phyloP scores from a whole-genome alignment of 92 coral and sea anemone species.

The Heteractis magnifica region DNA sequence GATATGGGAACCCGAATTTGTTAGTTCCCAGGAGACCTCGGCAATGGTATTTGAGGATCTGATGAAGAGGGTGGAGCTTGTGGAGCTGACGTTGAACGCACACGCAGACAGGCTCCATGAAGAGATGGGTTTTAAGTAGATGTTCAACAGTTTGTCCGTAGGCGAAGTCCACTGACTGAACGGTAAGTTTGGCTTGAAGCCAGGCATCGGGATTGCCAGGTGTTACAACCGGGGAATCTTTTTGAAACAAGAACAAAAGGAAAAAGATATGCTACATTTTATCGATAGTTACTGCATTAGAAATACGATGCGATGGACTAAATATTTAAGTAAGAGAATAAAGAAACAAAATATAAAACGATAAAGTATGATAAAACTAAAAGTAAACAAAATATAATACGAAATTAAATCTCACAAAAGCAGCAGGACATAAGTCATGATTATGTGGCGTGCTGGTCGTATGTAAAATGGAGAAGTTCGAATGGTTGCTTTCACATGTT shows the following conservation, averaged over 20 bases:
- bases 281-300: no score
- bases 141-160: slow-evolving; percentile 65
- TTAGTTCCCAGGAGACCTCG: slow-evolving; percentile 63
- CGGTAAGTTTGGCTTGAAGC: slow-evolving; percentile 60
- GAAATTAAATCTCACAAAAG: no score
- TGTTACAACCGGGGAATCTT: slow-evolving; percentile 67
- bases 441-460: no score
- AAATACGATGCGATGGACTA: no score
- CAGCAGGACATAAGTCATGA: no score
- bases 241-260: not conserved
- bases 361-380: no score
- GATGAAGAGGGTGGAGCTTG: slow-evolving; percentile 62
- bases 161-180: slow-evolving; percentile 61
- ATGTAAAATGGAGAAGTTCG: no score
- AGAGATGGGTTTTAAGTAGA: slow-evolving; percentile 58
- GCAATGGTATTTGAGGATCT: slow-evolving; percentile 61
- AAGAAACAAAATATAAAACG: no score
- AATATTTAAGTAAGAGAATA: no score
- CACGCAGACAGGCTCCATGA: slow-evolving; percentile 73
- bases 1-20: slow-evolving; percentile 50
- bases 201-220: slow-evolving; percentile 62
- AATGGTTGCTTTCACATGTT: no score
- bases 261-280: not conserved
- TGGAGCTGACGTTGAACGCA: slow-evolving; percentile 59
- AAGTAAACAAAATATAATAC: no score